Evolutionary conservation across 2,113 vertebrate genomes (phyloP).

Genomic region (Crotalus viridis): DNA sequence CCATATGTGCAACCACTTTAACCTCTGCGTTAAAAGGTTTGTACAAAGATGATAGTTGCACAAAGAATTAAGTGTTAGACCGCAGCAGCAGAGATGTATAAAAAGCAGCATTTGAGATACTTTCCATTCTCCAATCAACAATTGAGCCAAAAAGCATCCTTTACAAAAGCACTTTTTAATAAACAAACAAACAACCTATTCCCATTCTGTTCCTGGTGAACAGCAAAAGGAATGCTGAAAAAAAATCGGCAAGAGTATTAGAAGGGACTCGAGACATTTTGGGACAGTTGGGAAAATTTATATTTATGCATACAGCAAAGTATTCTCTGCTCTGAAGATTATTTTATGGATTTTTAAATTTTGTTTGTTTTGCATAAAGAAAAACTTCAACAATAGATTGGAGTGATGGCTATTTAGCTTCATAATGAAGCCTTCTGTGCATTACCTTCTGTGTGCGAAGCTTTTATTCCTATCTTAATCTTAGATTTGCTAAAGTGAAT

Average conservation of each 20-base stretch:
- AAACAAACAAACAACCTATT: not conserved
- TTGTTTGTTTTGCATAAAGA: not conserved
- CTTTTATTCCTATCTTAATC: not conserved
- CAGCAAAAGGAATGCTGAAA: not conserved
- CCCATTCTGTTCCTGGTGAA: conserved; percentile 4
- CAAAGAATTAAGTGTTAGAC: not conserved
- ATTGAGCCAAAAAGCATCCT: not conserved
- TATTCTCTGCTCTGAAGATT: not conserved
- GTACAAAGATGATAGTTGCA: not conserved
- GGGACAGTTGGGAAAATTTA: not conserved
- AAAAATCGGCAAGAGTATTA: not conserved
- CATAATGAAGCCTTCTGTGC: conserved; percentile 15
- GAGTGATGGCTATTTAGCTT: conserved; percentile 25
- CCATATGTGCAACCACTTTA: not conserved
- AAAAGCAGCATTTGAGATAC: not conserved
- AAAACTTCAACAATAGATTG: conserved; percentile 9
- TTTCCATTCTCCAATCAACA: not conserved
- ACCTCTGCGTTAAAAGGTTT: not conserved
- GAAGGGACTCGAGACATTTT: not conserved
- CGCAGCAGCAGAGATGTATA: not conserved
- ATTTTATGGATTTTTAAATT: not conserved
- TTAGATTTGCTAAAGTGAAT: not conserved
- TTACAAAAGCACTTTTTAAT: conserved; percentile 13
- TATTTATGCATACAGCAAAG: not conserved
- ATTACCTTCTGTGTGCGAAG: not conserved